These are phyloP conservation scores for Ascidia mentula DNA, from an alignment of 23 tunicate species.

Conservation along the genomic window DNA sequence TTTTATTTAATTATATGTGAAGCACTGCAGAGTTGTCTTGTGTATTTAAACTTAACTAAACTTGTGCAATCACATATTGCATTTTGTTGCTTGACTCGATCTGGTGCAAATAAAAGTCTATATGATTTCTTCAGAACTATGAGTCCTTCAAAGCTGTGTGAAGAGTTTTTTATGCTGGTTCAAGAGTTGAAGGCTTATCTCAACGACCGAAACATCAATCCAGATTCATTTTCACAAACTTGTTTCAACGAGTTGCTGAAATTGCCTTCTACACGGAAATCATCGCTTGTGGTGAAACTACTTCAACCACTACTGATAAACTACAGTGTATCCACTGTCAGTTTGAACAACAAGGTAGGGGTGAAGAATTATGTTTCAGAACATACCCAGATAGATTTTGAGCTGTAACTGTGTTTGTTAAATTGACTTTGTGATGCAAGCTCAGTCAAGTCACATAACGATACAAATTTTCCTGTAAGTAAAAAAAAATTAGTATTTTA, in stretches of 20 bases:
- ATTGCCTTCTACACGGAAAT: conserved; percentile 44
- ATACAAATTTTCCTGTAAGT: too few species aligned
- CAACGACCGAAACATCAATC: conserved; percentile 19
- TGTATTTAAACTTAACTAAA: background rate
- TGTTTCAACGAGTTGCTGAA: conserved; percentile 79
- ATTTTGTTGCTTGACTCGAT: background rate
- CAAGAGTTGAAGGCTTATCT: conserved; percentile 30
- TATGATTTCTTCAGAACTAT: background rate
- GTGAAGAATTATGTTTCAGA: too few species aligned
- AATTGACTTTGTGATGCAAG: too few species aligned
- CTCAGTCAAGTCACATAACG: too few species aligned
- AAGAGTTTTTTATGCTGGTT: conserved; percentile 34
- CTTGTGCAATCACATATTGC: background rate
- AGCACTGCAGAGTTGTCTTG: too few species aligned
- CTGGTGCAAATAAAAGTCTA: background rate
- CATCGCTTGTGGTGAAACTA: conserved; percentile 64
- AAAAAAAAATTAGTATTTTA: too few species aligned
- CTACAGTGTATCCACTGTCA: conserved; percentile 75
- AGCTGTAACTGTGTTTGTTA: too few species aligned
- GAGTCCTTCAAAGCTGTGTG: conserved; percentile 30
- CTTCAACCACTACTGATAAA: conserved; percentile 74
- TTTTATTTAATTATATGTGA: too few species aligned
- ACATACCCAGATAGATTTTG: too few species aligned
- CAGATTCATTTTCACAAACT: conserved; percentile 81
- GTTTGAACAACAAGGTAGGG: conserved; percentile 67